Evolutionary conservation across 2,888 invertebrate genomes (phyloP), one percentile per base, ranked within the genome.

Genomic region (Microdon myrmicae): DNA sequence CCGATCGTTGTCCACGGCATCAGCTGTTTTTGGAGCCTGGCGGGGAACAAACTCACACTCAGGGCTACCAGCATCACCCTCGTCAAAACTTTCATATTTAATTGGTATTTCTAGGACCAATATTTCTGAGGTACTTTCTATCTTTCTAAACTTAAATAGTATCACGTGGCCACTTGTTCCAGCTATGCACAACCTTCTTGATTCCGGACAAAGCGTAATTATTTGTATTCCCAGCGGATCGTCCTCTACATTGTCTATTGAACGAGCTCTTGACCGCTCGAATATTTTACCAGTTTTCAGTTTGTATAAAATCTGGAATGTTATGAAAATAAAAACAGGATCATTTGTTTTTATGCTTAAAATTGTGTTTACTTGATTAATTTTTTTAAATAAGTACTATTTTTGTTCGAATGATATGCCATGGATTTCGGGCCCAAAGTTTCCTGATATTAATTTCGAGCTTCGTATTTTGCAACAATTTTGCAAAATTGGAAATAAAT

Each of bases 101-200:
- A 95, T 89, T 38, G 94, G 92, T 72, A 96, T 88, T 81, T 96
- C 96, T 78, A 79, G 70, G 47, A 92, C 92, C 75, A 89, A 85
- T 47, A 90, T 88, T 81, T 94, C 94, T 26, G 88, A 87, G 75
- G 86, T 87, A 71, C 87, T 87, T 80, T 99, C 98, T 67, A 87
- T 85, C 82, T 96, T 96, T 75, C 92, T 90, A 83, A 96, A 99
- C 81, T 93, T 92, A 85, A 96, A 98, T 58, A 97, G 85, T 75
- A 97, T 87, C 71, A 98, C 93, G 83, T 98, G 96, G 68, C 92
- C 90, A 74, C 94, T 91, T 56, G 93, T 89, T 44, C 96, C 94
- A 59, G 96, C 96, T 45, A 97, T 87, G 70, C 91, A 90, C 73
- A 99, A 85, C 25, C 85, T 82, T 49, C 93, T 85, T 74, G 96